Conservation (phyloP, 2,113 vertebrate genomes). For the Ctenomys sociabilis region DNA sequence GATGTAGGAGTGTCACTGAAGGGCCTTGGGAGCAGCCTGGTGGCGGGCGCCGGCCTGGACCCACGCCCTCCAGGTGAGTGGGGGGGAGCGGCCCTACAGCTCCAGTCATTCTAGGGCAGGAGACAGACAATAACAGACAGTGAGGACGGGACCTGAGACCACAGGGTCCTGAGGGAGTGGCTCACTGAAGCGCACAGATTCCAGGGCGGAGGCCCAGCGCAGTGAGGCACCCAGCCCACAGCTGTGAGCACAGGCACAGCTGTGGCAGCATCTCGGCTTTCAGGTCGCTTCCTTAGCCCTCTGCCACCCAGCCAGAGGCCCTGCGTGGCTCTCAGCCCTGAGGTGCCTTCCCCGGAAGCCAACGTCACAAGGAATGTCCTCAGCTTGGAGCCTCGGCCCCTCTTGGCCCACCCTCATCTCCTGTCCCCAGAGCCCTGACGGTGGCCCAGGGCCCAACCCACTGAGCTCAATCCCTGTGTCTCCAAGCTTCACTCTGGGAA, state of each 20-base stretch:
- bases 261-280: not conserved
- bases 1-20: not conserved
- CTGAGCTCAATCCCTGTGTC: not conserved
- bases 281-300: too few species aligned
- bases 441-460: rapidly evolving
- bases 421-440: not conserved
- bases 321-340: not conserved
- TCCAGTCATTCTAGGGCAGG: not conserved
- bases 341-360: not conserved
- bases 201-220: not conserved
- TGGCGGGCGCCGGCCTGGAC: not conserved
- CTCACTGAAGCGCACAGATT: not conserved
- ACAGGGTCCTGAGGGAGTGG: not conserved
- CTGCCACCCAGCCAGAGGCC: not conserved
- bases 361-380: not conserved
- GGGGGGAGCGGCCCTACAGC: not conserved
- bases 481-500: not conserved
- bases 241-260: not conserved
- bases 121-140: not conserved
- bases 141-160: not conserved
- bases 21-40: not conserved
- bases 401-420: too few species aligned
- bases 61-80: not conserved
- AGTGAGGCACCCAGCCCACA: too few species aligned
- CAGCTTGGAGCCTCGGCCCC: not conserved